Base-by-base conservation (phyloP, 2,113 vertebrate genomes). In the Atherinomorus stipes region DNA sequence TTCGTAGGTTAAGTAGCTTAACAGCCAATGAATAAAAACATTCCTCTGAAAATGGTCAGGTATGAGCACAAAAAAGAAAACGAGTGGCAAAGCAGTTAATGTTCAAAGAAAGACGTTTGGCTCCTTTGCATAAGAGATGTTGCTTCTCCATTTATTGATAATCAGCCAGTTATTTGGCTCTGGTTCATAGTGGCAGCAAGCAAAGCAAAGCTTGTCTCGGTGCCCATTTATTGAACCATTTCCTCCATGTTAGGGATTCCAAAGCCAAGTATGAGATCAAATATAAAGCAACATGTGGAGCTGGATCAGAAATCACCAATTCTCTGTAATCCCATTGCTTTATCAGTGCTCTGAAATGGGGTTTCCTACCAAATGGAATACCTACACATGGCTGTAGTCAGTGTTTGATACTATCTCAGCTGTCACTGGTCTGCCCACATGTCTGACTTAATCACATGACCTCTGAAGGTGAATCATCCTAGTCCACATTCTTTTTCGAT, bases 361-460 rank as follows among this genome's bases (percentile, higher is more conserved):
- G 44, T 47, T 47, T 47, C 44, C 44, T 47, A 18, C 44, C 44
- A 5, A 7, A 6, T 40, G 10, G 38, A 40, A 40, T 40, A 40
- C 11, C 11, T 40, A 13, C 38, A 40, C 7, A n/a, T 37, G 5
- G 7, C 11, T 13, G 15, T 13, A 42, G 40, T 45, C 66, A 31
- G 28, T 31, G 28, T 31, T 31, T 51, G 37, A 37, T 47, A 45
- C 34, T 23, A 61, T 58, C 47, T 61, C 37, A 50, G 13, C 28
- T 44, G 49, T 34, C 15, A 64, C 38, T 45, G 12, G 18, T 60
- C 40, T 8, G 2, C 42, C 51, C 18, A 47, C 56, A 19, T 49
- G 68, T 42, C 62, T 71, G 79, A 77, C 28, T 52, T 63, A 73
- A 31, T 31, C 28, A 31, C 28, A 31, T 31, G 28, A 31, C 3